These are phyloP conservation scores for Clarias laeviceps DNA, from an alignment of 2,797 vertebrate genomes.

Conservation along the genomic window DNA sequence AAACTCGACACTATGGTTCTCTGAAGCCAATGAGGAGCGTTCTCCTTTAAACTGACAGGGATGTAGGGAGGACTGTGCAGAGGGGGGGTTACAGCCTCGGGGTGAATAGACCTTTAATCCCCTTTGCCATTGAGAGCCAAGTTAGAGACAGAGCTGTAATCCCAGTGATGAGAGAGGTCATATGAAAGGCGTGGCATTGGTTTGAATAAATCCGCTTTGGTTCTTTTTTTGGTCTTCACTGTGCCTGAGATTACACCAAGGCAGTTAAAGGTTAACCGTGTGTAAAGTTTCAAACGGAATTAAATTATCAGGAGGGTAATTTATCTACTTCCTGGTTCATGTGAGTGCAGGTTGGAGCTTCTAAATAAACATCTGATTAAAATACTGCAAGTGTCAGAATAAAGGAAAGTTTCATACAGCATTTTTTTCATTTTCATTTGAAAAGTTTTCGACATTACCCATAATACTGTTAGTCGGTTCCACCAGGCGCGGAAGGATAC, in stretches of 20 bases:
- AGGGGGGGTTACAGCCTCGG: constrained; percentile 36
- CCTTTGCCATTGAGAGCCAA: constrained; percentile 53
- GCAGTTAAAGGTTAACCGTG: constrained; percentile 52
- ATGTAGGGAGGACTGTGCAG: constrained; percentile 11
- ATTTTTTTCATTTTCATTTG: no score
- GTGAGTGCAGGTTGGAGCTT: not conserved
- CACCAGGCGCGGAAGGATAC: no score
- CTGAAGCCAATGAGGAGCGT: constrained; percentile 54
- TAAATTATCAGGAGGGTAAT: not conserved
- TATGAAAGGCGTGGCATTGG: constrained; percentile 51
- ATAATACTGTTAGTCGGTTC: not conserved
- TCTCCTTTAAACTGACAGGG: constrained; percentile 52
- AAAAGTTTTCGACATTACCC: not conserved
- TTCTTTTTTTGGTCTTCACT: constrained; percentile 40
- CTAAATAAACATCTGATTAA: not conserved
- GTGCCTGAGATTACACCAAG: not conserved
- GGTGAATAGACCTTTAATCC: constrained; percentile 62
- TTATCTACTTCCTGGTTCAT: constrained; percentile 30
- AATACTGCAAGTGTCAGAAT: not conserved
- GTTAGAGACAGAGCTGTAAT: constrained; percentile 57
- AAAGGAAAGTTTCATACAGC: not conserved
- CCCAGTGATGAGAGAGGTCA: constrained; percentile 53
- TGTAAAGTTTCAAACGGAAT: constrained; percentile 37
- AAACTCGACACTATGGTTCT: constrained; percentile 51
- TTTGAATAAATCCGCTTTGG: constrained; percentile 47